These are phyloP conservation scores for Regulus satrapa DNA, from an alignment of 2,113 vertebrate genomes.

Conservation along the genomic window DNA sequence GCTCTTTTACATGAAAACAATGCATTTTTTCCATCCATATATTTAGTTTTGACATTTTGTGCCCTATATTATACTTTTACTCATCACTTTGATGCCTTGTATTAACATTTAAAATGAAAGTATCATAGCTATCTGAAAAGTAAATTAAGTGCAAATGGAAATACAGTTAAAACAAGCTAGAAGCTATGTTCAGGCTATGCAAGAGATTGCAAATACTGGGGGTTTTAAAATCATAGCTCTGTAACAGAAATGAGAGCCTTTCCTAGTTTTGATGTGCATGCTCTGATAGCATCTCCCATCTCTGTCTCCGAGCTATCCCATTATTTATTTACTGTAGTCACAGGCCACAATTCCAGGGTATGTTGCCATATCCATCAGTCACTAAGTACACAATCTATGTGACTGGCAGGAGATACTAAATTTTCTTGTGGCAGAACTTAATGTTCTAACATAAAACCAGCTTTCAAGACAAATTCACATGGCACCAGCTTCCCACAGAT, in stretches of 20 bases:
- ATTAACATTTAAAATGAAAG: not conserved
- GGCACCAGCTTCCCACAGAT: not conserved
- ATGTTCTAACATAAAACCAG: not conserved
- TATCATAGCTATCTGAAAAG: not conserved
- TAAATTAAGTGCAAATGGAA: not conserved
- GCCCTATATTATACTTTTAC: not conserved
- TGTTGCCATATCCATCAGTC: not conserved
- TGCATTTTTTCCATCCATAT: not conserved
- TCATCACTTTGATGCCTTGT: not conserved
- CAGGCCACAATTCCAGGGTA: not conserved
- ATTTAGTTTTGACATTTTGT: not conserved
- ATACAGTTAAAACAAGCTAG: not conserved
- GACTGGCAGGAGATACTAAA: not conserved
- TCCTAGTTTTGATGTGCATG: not conserved
- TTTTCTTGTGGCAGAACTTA: not conserved
- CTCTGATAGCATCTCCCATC: not conserved
- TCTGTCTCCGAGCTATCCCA: accelerated
- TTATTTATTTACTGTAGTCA: not conserved
- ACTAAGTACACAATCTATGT: not conserved
- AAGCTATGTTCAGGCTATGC: not conserved
- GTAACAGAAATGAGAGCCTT: not conserved
- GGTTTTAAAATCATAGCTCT: not conserved
- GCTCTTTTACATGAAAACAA: not conserved
- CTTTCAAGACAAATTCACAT: not conserved
- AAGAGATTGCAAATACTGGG: not conserved